These are phyloP conservation scores for Brenthis ino DNA, from an alignment of 2,888 invertebrate species.

Conservation along the genomic window DNA sequence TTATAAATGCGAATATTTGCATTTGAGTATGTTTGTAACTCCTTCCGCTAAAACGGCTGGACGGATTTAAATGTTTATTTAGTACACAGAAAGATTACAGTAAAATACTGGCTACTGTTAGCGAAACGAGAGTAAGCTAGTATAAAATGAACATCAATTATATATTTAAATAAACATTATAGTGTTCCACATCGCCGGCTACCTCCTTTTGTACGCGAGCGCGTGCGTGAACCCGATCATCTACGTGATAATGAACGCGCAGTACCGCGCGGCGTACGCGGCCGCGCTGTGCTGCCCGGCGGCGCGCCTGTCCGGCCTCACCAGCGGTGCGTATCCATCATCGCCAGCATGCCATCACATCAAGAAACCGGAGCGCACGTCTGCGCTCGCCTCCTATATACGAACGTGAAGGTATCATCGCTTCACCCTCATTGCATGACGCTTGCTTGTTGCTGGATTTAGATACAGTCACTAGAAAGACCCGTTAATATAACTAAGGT, in stretches of 20 bases:
- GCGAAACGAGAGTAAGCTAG: too few relatives aligned
- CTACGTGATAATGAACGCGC: constrained; percentile 97
- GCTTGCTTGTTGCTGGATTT: background rate
- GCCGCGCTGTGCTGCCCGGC: constrained; percentile 87
- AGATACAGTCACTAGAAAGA: too few relatives aligned
- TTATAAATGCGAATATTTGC: too few relatives aligned
- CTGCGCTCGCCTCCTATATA: constrained; percentile 67
- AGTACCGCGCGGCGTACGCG: constrained; percentile 94
- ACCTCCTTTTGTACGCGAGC: constrained; percentile 92
- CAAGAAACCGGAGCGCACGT: constrained; percentile 66
- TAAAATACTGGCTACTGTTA: too few relatives aligned
- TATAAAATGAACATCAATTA: background rate
- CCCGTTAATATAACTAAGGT: too few relatives aligned
- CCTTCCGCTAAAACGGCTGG: too few relatives aligned
- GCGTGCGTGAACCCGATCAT: constrained; percentile 96
- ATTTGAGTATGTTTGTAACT: too few relatives aligned
- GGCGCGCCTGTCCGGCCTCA: constrained; percentile 80
- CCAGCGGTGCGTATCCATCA: constrained; percentile 83
- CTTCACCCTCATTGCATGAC: constrained; percentile 24
- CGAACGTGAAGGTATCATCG: constrained; percentile 74
- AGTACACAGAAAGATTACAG: too few relatives aligned
- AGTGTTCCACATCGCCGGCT: constrained; percentile 90
- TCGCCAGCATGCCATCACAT: constrained; percentile 65
- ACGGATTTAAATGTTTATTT: too few relatives aligned
- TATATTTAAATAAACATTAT: constrained; percentile 46